phyloP scores from a whole-genome alignment of 2,797 vertebrate genomes.

The Pseudochirops corinnae region DNA sequence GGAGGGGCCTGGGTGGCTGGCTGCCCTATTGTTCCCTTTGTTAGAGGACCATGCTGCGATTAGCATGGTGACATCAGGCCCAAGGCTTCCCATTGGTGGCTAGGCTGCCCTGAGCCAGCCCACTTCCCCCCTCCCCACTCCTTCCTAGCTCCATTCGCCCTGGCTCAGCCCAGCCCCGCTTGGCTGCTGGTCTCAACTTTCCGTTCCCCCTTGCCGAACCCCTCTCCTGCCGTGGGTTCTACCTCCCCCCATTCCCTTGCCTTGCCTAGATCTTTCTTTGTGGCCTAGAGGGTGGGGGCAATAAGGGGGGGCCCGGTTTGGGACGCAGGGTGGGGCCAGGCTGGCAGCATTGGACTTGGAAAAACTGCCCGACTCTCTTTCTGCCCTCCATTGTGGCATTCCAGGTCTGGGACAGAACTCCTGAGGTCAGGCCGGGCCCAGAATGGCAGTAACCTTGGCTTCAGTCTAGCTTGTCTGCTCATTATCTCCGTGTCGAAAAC shows the following conservation, averaged over 20 bases:
- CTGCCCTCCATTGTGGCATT: neutral
- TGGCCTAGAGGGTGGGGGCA: neutral
- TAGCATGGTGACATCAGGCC: constrained; percentile 94
- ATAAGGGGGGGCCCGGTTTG: neutral
- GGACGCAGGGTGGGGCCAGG: no score
- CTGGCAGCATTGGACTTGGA: neutral
- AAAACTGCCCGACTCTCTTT: neutral
- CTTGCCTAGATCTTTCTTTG: rapidly evolving
- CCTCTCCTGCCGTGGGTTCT: no score
- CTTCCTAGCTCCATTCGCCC: neutral
- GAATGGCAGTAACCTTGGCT: neutral
- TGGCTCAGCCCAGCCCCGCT: neutral
- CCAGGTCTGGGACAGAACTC: neutral
- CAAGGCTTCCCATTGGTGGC: constrained; percentile 90
- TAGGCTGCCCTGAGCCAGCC: constrained; percentile 52
- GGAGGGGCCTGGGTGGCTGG: constrained; percentile 68
- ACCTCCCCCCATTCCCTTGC: neutral
- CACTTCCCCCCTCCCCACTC: constrained; percentile 57
- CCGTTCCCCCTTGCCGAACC: neutral
- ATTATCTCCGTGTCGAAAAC: neutral
- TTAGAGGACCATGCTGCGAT: constrained; percentile 96
- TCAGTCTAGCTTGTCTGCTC: neutral
- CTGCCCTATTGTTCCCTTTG: constrained; percentile 97
- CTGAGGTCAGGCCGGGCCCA: neutral
- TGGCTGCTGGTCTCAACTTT: constrained; percentile 53